Base-by-base conservation (phyloP, 2,113 vertebrate genomes). In the Parus major region DNA sequence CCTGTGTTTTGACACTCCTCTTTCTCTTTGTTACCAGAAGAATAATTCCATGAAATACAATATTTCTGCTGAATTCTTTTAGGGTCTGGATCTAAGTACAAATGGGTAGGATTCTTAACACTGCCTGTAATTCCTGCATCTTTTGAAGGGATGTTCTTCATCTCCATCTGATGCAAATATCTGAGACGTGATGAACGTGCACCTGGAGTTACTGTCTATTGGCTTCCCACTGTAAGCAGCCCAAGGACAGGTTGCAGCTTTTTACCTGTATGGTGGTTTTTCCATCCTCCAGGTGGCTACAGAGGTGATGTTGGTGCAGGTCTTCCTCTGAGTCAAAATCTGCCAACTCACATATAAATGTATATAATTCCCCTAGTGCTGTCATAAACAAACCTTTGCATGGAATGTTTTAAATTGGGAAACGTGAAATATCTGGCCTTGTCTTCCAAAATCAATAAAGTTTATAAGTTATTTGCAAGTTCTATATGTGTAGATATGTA, bases 111-210 rank as follows among this genome's bases (percentile, higher is more conserved):
- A 56, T 41, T 56, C 31, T 86, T 47, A 31, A 23, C 8, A 5
- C 46, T 5, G 6, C 17, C 24, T 69, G 17, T 18, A 9, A 8
- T 25, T 23, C 23, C n/a, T 84, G 16, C 12, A 63, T 22, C 12
- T 87, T 93, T 73, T n/a, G 22, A 59, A 71, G 46, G 69, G 31
- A 10, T 28, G 2, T 12, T 80, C 16, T 76, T 71, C 23, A 17
- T 86, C 16, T 60, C 33, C 28, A 47, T 13, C 39, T 21, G 7
- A 33, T 85, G 12, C 21, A 63, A 50, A 10, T 59, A 50, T n/a
- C 28, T 39, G 11, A 8, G 27, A 16, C 1, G 5, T 31, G 41
- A 29, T 72, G 21, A 88, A 56, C 0, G 0, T 15, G 7, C 6
- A 29, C 16, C 39, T 35, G 7, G 22, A 52, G 15, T 68, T 80